These are phyloP conservation scores for Holothuria leucospilota DNA, from an alignment of 53 echinoderm and acorn worm species.

Conservation along the genomic window DNA sequence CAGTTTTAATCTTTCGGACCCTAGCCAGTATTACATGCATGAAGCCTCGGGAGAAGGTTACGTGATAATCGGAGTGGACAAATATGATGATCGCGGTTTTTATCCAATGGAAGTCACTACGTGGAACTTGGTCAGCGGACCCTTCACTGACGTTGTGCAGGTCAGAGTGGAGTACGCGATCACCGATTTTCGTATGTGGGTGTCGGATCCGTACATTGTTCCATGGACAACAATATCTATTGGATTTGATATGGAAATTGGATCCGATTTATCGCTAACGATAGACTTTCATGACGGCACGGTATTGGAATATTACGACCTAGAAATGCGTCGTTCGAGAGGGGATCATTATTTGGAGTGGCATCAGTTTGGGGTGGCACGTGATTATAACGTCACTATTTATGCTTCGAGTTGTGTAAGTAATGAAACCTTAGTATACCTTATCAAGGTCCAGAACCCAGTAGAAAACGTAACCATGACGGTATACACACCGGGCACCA, in stretches of 20 bases:
- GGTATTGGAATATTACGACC: conserved; percentile 32
- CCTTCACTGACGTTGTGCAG: conserved; percentile 64
- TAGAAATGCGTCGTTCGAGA: conserved; percentile 69
- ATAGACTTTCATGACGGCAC: conserved; percentile 81
- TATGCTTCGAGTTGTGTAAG: conserved; percentile 79
- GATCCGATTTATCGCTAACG: conserved; percentile 79
- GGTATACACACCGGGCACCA: conserved; percentile 74
- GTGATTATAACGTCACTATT: conserved; percentile 82
- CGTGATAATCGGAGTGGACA: conserved; percentile 71
- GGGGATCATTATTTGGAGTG: conserved; percentile 74
- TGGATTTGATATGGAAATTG: conserved; percentile 81
- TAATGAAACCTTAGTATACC: conserved; percentile 64
- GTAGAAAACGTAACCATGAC: conserved; percentile 76
- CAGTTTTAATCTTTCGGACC: conserved; percentile 58
- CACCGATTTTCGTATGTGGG: conserved; percentile 79
- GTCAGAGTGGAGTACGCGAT: conserved; percentile 84
- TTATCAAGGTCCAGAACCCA: conserved; percentile 90
- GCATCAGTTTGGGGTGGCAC: conserved; percentile 71
- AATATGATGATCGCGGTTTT: conserved; percentile 80
- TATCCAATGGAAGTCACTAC: conserved; percentile 75
- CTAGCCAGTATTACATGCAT: conserved; percentile 63
- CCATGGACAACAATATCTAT: conserved; percentile 74
- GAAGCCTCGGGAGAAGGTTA: conserved; percentile 74
- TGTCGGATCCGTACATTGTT: conserved; percentile 81
- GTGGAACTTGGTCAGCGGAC: conserved; percentile 88